Evolutionary conservation across 2,113 vertebrate genomes (phyloP).

Genomic region (Numenius arquata): DNA sequence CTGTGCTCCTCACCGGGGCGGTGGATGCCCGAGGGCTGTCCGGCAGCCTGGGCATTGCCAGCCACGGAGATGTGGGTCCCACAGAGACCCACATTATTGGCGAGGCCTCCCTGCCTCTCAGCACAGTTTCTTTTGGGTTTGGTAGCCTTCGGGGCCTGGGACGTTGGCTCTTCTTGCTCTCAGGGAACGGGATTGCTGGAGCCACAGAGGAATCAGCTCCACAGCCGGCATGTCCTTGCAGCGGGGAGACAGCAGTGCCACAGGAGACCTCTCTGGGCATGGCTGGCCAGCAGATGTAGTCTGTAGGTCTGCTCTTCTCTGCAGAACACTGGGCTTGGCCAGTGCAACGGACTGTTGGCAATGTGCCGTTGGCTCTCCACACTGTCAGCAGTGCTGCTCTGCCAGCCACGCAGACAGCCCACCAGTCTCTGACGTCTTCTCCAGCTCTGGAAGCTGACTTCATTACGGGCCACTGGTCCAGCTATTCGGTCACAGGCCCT

Average conservation of each 20-base stretch:
- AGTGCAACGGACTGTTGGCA: accelerated
- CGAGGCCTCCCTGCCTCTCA: neutral
- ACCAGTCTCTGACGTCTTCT: neutral
- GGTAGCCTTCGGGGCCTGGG: neutral
- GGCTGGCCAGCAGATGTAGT: neutral
- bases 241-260: neutral
- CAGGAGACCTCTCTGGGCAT: neutral
- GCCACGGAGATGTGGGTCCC: neutral
- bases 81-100: accelerated
- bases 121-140: neutral
- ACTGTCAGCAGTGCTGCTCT: neutral
- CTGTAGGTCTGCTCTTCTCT: neutral
- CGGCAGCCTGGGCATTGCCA: neutral
- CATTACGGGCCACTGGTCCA: neutral
- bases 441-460: neutral
- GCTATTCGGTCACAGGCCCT: neutral
- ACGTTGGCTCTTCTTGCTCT: neutral
- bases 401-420: neutral
- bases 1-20: accelerated
- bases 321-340: neutral
- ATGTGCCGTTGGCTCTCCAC: accelerated
- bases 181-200: neutral
- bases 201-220: neutral
- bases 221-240: neutral
- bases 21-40: neutral